Base-by-base conservation (phyloP, 2,797 vertebrate genomes). In the Rhabdophis nuchalis region DNA sequence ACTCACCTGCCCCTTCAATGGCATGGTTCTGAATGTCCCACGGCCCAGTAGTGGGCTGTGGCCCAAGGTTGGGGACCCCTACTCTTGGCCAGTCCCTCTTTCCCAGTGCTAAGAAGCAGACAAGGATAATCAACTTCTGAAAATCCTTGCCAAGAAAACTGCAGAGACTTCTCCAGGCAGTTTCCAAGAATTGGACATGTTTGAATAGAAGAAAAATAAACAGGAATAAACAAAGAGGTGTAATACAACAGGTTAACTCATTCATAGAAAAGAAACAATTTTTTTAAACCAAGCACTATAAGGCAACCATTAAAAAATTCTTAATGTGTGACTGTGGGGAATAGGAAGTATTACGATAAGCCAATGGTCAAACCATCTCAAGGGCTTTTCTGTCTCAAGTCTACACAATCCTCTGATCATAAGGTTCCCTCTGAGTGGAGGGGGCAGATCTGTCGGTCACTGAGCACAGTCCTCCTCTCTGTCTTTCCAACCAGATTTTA, bases 1-100 rank as follows among this genome's bases (percentile, higher is more conserved):
- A 29, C 5, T 18, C 1, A 5, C n/a, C 29, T 2, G n/a, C 61
- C n/a, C 32, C 14, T 68, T 68, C 2, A 0, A 6, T 2, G 6
- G n/a, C 64, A 68, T 32, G 14, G 64, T 32, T 7, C 64, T 68
- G 64, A 68, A 68, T 68, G n/a, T 14, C n/a, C 60, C 25, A 61
- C 0, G 0, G 10, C 10, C 60, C 3, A 1, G 2, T 60, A 60
- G 25, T 27, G 8, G 9, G 3, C 58, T 27, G 25, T 29, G 58
- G 25, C 3, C 64, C 64, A 7, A 2, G 64, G 29, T 68, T 32
- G n/a, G n/a, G 14, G 14, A 68, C 13, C 14, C 29, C 64, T 72
- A 6, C n/a, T 72, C 64, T 72, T 72, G 14, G 64, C 6, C 64
- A 72, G n/a, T 72, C 64, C 7, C 14, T 36, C 14, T 68, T 14